These are phyloP conservation scores for Entomobrya proxima DNA, from an alignment of 2,888 invertebrate species.

Conservation along the genomic window DNA sequence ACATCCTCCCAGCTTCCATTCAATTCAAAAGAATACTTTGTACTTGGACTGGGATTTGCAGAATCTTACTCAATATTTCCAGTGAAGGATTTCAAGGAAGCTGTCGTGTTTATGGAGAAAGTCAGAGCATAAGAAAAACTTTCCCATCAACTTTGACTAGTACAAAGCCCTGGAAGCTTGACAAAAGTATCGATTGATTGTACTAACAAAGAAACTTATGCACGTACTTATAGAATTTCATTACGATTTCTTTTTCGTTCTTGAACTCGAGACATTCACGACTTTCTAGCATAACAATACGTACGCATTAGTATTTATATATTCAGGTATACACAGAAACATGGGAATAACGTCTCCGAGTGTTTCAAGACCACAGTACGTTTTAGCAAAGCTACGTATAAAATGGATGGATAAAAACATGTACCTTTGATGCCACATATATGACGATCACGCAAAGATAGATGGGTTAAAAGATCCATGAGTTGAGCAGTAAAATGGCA, in stretches of 20 bases:
- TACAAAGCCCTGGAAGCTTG: slow-evolving; percentile 14
- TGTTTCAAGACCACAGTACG: neutral
- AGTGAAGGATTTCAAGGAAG: neutral
- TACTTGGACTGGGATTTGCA: too few species aligned
- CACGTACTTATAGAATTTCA: slow-evolving; percentile 12
- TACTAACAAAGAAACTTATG: neutral
- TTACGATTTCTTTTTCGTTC: slow-evolving; percentile 2
- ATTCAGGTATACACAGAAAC: neutral
- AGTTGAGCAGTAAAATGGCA: slow-evolving; percentile 3
- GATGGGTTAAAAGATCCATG: slow-evolving; percentile 16
- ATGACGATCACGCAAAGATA: slow-evolving; percentile 27
- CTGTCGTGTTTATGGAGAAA: slow-evolving; percentile 8
- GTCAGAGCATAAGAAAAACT: slow-evolving; percentile 15
- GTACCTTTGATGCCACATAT: slow-evolving; percentile 27
- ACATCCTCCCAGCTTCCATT: neutral
- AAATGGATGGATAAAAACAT: neutral
- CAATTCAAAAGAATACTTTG: too few species aligned
- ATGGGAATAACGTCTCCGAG: neutral
- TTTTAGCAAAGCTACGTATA: too few species aligned
- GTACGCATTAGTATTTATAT: neutral
- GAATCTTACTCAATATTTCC: too few species aligned
- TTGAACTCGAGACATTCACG: slow-evolving; percentile 6
- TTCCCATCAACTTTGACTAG: slow-evolving; percentile 24
- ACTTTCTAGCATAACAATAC: neutral
- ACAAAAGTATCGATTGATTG: slow-evolving; percentile 40